A percentile compares a stretch with the other conserved stretches of the same genome.
Conservation (phyloP, 2,797 vertebrate species). For the Gymnocypris eckloni region DNA sequence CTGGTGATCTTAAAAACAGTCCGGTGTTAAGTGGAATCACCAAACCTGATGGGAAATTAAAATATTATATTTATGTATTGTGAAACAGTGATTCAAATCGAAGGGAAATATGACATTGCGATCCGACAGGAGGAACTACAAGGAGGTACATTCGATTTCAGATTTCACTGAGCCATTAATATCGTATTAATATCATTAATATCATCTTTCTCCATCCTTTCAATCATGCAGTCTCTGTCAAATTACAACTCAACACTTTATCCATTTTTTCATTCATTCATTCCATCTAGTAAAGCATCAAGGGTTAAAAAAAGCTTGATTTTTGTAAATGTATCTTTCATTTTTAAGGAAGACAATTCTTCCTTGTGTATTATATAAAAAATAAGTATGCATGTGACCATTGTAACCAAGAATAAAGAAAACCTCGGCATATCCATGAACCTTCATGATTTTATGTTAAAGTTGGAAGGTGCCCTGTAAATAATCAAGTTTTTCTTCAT, state of each 20-base stretch:
- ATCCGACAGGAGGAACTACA: conserved; percentile 89
- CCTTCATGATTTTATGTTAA: neutral
- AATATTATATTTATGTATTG: conserved; percentile 62
- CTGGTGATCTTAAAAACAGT: neutral
- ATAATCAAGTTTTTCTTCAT: neutral
- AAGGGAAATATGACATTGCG: conserved; percentile 84
- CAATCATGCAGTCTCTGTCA: conserved; percentile 2
- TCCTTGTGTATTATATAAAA: neutral
- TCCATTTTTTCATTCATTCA: neutral
- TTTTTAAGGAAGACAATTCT: neutral
- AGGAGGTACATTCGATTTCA: conserved; percentile 77
- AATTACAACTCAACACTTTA: conserved; percentile 14
- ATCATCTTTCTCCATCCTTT: conserved; percentile 18
- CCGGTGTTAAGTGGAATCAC: neutral
- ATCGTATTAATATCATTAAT: conserved; percentile 6
- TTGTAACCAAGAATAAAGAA: neutral
- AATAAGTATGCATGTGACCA: neutral
- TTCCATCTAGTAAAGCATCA: neutral
- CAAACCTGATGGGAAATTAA: conserved; percentile 8
- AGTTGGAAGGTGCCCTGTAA: neutral
- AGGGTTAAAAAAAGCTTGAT: neutral
- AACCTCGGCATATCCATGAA: neutral
- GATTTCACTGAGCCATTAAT: conserved; percentile 42
- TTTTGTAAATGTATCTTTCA: neutral
- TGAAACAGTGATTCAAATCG: conserved; percentile 84